Conservation (phyloP, 2,113 vertebrate genomes). For the Gnathonemus longibarbis region DNA sequence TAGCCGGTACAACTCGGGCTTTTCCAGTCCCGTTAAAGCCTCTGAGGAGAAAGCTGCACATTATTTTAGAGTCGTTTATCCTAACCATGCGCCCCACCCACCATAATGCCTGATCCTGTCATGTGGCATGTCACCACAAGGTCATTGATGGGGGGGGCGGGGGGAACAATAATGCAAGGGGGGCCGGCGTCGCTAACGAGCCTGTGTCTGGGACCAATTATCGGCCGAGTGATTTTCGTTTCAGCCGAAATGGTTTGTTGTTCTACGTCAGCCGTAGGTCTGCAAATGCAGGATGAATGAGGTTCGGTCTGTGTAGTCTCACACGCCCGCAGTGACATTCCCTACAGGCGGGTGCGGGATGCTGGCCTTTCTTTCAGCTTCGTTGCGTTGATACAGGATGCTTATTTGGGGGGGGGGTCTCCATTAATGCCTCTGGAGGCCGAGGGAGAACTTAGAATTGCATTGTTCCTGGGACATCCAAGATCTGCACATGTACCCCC, state of each 20-base stretch:
- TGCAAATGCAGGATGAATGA: constrained; percentile 1
- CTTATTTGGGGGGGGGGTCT: not conserved
- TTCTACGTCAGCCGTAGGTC: constrained; percentile 23
- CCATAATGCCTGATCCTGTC: not conserved
- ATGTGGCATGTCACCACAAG: not conserved
- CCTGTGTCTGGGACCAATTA: constrained; percentile 38
- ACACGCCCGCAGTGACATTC: not conserved
- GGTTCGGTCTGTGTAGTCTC: not conserved
- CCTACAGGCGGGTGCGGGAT: not conserved
- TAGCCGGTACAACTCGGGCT: not conserved
- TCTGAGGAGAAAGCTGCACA: not conserved
- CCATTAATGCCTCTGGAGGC: not conserved
- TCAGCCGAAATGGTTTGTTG: constrained; percentile 33
- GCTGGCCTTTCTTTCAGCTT: not conserved
- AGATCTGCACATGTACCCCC: not conserved
- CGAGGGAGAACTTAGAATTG: not conserved
- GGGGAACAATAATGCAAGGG: not conserved
- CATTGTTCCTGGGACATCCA: not conserved
- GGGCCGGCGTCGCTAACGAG: constrained; percentile 21
- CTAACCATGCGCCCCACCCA: not conserved
- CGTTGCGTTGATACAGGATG: not conserved
- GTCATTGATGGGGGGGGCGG: not conserved
- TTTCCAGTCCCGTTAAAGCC: not conserved
- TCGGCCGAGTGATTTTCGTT: constrained; percentile 18
- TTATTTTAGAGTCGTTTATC: not conserved